These are phyloP conservation scores for Osmoderma eremita DNA, from an alignment of 2,888 invertebrate species.

Conservation along the genomic window DNA sequence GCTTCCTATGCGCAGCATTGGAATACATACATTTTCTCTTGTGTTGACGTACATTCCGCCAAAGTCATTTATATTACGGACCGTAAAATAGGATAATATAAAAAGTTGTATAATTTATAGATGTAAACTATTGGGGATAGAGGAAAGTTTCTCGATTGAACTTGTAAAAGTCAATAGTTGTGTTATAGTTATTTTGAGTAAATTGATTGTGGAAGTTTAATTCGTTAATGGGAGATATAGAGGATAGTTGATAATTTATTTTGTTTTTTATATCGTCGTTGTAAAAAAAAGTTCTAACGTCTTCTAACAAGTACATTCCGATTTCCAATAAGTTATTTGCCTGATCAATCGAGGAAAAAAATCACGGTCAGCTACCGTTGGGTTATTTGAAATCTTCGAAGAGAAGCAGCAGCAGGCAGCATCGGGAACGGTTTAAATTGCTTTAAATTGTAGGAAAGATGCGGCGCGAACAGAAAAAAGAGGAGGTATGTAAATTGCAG, in stretches of 20 bases:
- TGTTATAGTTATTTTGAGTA: no score
- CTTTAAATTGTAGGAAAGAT: slow-evolving; percentile 24
- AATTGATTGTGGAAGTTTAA: slow-evolving; percentile 16
- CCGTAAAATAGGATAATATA: neutral
- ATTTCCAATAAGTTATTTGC: no score
- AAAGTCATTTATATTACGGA: neutral
- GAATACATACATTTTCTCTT: no score
- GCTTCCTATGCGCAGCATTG: no score
- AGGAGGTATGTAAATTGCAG: slow-evolving; percentile 32
- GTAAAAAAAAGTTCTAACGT: no score
- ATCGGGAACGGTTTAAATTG: slow-evolving; percentile 18
- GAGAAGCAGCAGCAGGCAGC: neutral
- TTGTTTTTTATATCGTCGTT: no score
- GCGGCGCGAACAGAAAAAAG: slow-evolving; percentile 11
- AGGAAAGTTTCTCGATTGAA: slow-evolving; percentile 4
- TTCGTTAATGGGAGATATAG: slow-evolving; percentile 1
- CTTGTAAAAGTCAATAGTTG: slow-evolving; percentile 13
- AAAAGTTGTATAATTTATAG: neutral
- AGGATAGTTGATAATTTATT: neutral
- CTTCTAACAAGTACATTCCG: no score
- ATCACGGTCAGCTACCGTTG: neutral
- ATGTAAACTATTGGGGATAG: slow-evolving; percentile 1
- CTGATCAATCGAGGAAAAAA: neutral
- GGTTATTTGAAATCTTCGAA: slow-evolving; percentile 15
- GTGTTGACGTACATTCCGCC: neutral